These are phyloP conservation scores for Amphiura filiformis DNA, from an alignment of 35 echinoderm and acorn worm species.

Conservation along the genomic window DNA sequence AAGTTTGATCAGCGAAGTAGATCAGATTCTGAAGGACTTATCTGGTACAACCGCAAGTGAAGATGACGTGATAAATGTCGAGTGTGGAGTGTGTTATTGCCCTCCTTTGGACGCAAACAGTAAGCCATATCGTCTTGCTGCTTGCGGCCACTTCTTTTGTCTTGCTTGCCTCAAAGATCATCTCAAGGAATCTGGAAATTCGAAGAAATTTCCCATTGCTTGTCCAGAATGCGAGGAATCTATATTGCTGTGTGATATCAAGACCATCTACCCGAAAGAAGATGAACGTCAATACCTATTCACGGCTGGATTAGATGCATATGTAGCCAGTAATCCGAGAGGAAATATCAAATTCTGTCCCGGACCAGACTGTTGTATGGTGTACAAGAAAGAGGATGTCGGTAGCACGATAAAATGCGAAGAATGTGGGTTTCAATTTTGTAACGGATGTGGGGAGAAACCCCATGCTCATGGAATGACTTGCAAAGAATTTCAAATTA, in stretches of 20 bases:
- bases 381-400: background rate
- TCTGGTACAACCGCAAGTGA: background rate
- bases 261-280: background rate
- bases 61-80: background rate
- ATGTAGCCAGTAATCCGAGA: background rate
- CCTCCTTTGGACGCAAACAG: background rate
- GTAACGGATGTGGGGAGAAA: conserved; percentile 16
- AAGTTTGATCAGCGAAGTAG: background rate
- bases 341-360: conserved; percentile 34
- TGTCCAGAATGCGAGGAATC: conserved; percentile 8
- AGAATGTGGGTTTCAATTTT: conserved; percentile 8
- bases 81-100: conserved; percentile 35
- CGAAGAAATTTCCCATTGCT: background rate
- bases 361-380: conserved; percentile 34
- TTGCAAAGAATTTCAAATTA: conserved; percentile 28
- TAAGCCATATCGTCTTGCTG: conserved; percentile 24
- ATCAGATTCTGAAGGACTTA: background rate
- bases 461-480: conserved; percentile 16
- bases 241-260: conserved; percentile 43
- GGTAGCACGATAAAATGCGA: conserved; percentile 1
- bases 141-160: conserved; percentile 31
- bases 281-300: background rate
- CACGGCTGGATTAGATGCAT: conserved; percentile 5
- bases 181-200: background rate
- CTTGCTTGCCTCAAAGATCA: background rate